Evolutionary conservation across 1,140 invertebrate genomes (phyloP).

Genomic region (Macrostomum lignano): DNA sequence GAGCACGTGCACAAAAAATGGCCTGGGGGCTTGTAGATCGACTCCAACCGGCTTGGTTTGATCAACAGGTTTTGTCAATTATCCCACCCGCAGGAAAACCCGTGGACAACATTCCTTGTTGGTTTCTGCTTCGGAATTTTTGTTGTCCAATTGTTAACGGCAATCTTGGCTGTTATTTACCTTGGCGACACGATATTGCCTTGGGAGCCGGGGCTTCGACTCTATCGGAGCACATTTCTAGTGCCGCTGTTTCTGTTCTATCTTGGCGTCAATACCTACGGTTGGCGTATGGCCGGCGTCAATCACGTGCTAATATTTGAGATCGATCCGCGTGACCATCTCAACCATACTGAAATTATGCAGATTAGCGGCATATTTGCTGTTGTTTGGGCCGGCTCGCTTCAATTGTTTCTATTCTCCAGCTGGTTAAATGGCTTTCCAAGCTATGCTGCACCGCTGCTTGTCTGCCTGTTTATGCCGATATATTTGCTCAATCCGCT

Average conservation of each 20-base stretch:
- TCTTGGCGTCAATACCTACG: conserved; percentile 81
- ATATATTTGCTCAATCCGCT: conserved; percentile 67
- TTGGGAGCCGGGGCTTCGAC: conserved; percentile 27
- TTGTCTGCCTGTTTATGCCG: conserved; percentile 53
- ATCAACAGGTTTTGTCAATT: too few species aligned
- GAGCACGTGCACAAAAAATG: too few species aligned
- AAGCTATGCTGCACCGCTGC: conserved; percentile 51
- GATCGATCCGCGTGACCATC: conserved; percentile 76
- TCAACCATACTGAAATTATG: conserved; percentile 73
- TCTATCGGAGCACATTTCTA: conserved; percentile 70
- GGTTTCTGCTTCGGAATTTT: conserved; percentile 3
- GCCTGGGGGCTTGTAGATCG: too few species aligned
- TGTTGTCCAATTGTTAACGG: background rate
- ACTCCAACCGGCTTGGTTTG: too few species aligned
- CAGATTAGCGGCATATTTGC: conserved; percentile 31
- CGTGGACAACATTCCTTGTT: background rate
- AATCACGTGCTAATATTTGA: conserved; percentile 98
- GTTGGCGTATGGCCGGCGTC: conserved; percentile 87
- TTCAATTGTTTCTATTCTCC: background rate
- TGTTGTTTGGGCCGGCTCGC: background rate
- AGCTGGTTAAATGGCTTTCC: background rate
- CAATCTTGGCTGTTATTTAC: too few species aligned
- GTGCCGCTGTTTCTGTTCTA: conserved; percentile 73
- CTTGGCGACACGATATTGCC: too few species aligned
- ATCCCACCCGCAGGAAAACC: too few species aligned